Evolutionary conservation across 1,140 invertebrate genomes (phyloP), one percentile per base, ranked within the genome.

Genomic region (Panagrolaimus sp.): DNA sequence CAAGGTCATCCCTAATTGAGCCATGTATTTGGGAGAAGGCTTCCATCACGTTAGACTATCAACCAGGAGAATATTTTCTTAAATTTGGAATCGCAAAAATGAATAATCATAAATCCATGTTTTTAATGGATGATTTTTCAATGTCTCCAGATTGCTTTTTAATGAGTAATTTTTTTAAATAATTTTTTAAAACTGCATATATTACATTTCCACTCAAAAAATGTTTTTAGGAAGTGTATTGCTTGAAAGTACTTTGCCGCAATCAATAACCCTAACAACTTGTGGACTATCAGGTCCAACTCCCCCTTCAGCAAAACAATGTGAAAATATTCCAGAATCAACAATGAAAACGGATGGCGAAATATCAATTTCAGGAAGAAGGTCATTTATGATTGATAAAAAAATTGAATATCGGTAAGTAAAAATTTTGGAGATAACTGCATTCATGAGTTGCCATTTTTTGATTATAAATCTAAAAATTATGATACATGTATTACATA

Each of bases 51-150:
- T 76, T 76, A 9, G n/a, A 44, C 32, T 47, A 67, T 17, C 43
- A 65, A 44, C 46, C 43, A 10, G 43, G 38, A 4, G 76, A 76
- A 26, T 76, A 76, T 55, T 65, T 45, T 24, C 68, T 76, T 5
- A 76, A 76, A 46, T 26, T 76, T 12, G 69, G 67, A 9, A 79
- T 76, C 32, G 75, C 72, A n/a, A 76, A 76, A 64, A 44, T 79
- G 26, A 48, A 78, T 55, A 71, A 71, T 24, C 73, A 78, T 24
- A 15, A 62, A 48, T 73, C 65, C 15, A 76, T 73, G 46, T 69
- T 77, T 52, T 68, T 73, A 24, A 76, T 77, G 45, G 77, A 77
- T 52, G 77, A 77, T 55, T 70, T 77, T 26, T 63, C 75, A 43
- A 43, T 77, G 43, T 77, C 75, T n/a, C 76, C 75, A 14, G 75